A percentile compares a stretch with the other conserved stretches of the same genome.
phyloP scores from a whole-genome alignment of 92 coral and sea anemone genomes.

The Actinernus sp. region DNA sequence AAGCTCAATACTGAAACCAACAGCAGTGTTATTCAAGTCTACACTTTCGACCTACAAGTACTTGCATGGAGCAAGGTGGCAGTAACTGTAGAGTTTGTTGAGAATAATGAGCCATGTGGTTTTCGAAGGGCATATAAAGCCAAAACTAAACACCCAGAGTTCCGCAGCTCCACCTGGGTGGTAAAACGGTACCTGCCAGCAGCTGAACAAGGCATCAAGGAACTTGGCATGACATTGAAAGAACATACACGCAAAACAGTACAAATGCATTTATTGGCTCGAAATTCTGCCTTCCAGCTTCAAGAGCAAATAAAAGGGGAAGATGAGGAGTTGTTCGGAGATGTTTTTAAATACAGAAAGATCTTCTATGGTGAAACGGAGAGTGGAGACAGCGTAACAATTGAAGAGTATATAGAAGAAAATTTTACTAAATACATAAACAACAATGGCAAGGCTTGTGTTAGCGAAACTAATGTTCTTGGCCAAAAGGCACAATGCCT shows the following conservation, averaged over 20 bases:
- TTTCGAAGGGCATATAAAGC: slow-evolving; percentile 57
- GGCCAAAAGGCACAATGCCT: slow-evolving; percentile 64
- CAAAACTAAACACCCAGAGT: slow-evolving; percentile 29
- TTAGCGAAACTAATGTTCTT: slow-evolving; percentile 9
- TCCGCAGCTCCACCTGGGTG: slow-evolving; percentile 42
- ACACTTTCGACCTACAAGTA: slow-evolving; percentile 45
- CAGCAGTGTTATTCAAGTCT: slow-evolving; percentile 34
- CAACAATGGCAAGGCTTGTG: slow-evolving; percentile 66
- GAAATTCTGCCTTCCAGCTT: slow-evolving; percentile 53
- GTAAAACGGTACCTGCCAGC: slow-evolving; percentile 39
- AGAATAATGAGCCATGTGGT: slow-evolving; percentile 51
- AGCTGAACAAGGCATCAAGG: slow-evolving; percentile 39
- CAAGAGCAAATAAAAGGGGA: slow-evolving; percentile 25
- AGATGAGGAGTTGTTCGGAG: slow-evolving; percentile 29
- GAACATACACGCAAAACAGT: slow-evolving; percentile 61
- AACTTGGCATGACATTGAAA: slow-evolving; percentile 32
- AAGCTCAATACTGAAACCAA: too few relatives aligned
- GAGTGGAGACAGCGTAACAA: too few relatives aligned
- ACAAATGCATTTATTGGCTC: slow-evolving; percentile 68
- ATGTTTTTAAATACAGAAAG: slow-evolving; percentile 33
- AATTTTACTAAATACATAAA: slow-evolving; percentile 61
- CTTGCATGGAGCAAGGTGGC: slow-evolving; percentile 43
- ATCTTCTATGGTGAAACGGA: slow-evolving; percentile 53
- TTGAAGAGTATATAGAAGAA: slow-evolving; percentile 67
- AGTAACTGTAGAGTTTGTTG: slow-evolving; percentile 35